These are phyloP conservation scores for Cephalopterus ornatus DNA, from an alignment of 2,113 vertebrate genomes.

Conservation along the genomic window DNA sequence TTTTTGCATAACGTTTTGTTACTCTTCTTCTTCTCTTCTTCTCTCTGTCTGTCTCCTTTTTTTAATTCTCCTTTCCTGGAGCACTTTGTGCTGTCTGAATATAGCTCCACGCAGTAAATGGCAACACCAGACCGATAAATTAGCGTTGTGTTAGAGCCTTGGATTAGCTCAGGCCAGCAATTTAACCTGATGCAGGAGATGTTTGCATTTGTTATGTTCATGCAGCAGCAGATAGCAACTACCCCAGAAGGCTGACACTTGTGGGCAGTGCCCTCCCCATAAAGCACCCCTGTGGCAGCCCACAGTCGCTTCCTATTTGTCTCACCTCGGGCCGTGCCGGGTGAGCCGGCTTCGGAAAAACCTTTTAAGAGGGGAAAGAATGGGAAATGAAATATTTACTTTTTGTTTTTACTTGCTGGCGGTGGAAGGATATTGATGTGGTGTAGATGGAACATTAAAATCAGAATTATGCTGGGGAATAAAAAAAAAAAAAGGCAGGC, in stretches of 20 bases:
- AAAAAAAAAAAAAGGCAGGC: not conserved
- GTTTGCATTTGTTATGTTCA: slow-evolving; percentile 39
- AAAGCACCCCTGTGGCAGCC: not conserved
- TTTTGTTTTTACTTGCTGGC: not conserved
- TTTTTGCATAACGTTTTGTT: slow-evolving; percentile 36
- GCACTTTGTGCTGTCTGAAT: slow-evolving; percentile 61
- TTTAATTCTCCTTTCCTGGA: not conserved
- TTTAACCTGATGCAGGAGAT: slow-evolving; percentile 62
- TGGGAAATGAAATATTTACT: slow-evolving; percentile 46
- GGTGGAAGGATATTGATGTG: slow-evolving; percentile 22
- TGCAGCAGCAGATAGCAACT: slow-evolving; percentile 42
- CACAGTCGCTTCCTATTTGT: slow-evolving; percentile 30
- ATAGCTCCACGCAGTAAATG: slow-evolving; percentile 53
- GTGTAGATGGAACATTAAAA: slow-evolving; percentile 33
- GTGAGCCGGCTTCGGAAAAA: not conserved
- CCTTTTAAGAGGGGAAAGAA: not conserved
- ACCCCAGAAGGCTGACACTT: slow-evolving; percentile 4
- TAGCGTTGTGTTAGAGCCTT: slow-evolving; percentile 41
- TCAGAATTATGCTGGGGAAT: slow-evolving; percentile 37
- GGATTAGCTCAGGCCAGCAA: slow-evolving; percentile 53
- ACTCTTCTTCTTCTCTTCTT: not conserved
- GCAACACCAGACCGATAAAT: slow-evolving; percentile 69
- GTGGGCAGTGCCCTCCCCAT: slow-evolving; percentile 1
- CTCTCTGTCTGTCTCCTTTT: not conserved
- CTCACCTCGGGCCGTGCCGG: not conserved